These are phyloP conservation scores for Poecilia velifera DNA, from an alignment of 2,797 vertebrate species.

Conservation along the genomic window DNA sequence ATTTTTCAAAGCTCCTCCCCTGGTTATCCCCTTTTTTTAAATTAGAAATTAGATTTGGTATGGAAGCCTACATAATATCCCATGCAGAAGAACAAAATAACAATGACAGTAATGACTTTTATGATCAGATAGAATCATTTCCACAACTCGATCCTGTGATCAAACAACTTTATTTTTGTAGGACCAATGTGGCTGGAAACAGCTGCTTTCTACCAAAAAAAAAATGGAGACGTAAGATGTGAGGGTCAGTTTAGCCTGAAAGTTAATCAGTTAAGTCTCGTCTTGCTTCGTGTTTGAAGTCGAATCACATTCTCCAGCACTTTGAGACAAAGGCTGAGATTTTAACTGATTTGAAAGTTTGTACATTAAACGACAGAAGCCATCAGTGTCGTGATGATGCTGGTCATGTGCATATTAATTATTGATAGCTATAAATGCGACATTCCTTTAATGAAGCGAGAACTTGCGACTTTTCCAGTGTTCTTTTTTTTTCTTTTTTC, in stretches of 20 bases:
- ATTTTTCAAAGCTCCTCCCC: constrained; percentile 23
- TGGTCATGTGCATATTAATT: constrained; percentile 49
- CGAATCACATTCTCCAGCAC: constrained; percentile 23
- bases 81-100: constrained; percentile 23
- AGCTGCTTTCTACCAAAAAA: constrained; percentile 80
- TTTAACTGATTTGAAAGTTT: constrained; percentile 48
- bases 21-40: not conserved
- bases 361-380: constrained; percentile 54
- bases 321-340: constrained; percentile 31
- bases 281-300: constrained; percentile 36
- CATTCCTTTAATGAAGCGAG: constrained; percentile 63
- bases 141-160: constrained; percentile 26
- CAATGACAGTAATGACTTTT: constrained; percentile 39
- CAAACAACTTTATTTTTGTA: constrained; percentile 78
- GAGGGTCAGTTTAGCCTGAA: constrained; percentile 46
- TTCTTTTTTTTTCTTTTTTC: constrained; percentile 11
- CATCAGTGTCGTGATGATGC: constrained; percentile 47
- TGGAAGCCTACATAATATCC: constrained; percentile 24
- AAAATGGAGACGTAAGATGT: constrained; percentile 64
- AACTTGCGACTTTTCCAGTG: constrained; percentile 48
- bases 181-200: constrained; percentile 65
- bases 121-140: constrained; percentile 25
- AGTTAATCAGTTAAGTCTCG: constrained; percentile 33
- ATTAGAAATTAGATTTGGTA: constrained; percentile 20
- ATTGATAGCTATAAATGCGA: constrained; percentile 56